These are phyloP conservation scores for Polydrusus tereticollis DNA, from an alignment of 2,888 invertebrate species.

Conservation along the genomic window DNA sequence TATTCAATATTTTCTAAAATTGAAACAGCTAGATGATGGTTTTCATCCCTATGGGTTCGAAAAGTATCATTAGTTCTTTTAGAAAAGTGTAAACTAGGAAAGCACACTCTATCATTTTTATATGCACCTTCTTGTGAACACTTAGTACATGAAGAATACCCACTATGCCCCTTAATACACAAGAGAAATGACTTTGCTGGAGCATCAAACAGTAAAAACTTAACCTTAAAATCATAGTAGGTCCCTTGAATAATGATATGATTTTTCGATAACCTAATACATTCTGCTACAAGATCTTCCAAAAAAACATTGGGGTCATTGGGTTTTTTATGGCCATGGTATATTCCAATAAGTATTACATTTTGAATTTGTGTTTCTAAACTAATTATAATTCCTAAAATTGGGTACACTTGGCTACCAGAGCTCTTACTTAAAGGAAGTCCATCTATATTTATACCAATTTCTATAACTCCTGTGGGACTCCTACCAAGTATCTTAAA, in stretches of 20 bases:
- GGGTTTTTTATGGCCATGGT: background rate
- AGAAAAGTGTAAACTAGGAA: background rate
- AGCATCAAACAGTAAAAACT: background rate
- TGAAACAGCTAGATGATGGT: background rate
- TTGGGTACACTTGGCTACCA: background rate
- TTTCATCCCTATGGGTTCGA: background rate
- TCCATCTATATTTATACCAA: background rate
- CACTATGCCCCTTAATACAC: too few species aligned
- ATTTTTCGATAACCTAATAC: too few species aligned
- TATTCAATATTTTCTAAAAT: background rate
- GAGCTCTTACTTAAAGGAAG: background rate
- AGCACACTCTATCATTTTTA: background rate
- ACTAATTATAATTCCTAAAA: background rate
- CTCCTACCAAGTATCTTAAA: too few species aligned
- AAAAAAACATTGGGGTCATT: background rate
- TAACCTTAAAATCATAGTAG: background rate
- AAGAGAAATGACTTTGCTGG: too few species aligned
- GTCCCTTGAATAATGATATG: too few species aligned
- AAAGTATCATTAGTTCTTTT: background rate
- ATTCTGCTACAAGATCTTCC: background rate
- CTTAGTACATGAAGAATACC: too few species aligned
- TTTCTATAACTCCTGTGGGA: background rate
- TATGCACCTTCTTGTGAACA: background rate
- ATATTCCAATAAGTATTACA: background rate
- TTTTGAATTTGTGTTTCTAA: background rate